These are phyloP conservation scores for Ivindomyrus marchei DNA, from an alignment of 2,113 vertebrate genomes.

Conservation along the genomic window DNA sequence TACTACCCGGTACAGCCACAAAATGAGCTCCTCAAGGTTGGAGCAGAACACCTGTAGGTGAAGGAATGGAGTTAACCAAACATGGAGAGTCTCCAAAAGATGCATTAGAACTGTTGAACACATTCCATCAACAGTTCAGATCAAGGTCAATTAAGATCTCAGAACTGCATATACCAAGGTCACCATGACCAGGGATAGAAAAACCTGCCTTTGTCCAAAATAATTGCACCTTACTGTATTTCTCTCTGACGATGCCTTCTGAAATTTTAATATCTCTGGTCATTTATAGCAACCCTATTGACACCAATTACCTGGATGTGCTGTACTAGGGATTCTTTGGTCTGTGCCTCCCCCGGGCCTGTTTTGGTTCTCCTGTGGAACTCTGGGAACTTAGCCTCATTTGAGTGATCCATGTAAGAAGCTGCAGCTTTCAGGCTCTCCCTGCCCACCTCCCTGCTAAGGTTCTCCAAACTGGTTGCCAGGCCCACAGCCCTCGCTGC, in stretches of 20 bases:
- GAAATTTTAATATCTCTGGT: background rate
- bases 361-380: slow-evolving; percentile 29
- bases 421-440: slow-evolving; percentile 29
- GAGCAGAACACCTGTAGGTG: slow-evolving; percentile 72
- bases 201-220: background rate
- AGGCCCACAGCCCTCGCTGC: slow-evolving; percentile 6
- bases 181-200: background rate
- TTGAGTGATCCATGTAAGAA: slow-evolving; percentile 41
- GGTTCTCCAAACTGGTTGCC: slow-evolving; percentile 24
- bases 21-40: slow-evolving; percentile 76
- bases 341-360: slow-evolving; percentile 26
- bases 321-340: slow-evolving; percentile 62
- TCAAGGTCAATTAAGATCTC: background rate
- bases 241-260: background rate
- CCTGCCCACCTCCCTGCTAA: slow-evolving; percentile 24
- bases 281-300: background rate
- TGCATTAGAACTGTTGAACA: background rate
- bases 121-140: background rate
- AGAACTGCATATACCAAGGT: background rate
- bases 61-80: slow-evolving; percentile 16
- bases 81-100: background rate
- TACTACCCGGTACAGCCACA: slow-evolving; percentile 64
- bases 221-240: background rate
- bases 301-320: slow-evolving; percentile 29
- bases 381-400: slow-evolving; percentile 29